Evolutionary conservation across 2,113 vertebrate species (phyloP), one percentile per base, ranked within the genome.

Genomic region (Labeo catla): DNA sequence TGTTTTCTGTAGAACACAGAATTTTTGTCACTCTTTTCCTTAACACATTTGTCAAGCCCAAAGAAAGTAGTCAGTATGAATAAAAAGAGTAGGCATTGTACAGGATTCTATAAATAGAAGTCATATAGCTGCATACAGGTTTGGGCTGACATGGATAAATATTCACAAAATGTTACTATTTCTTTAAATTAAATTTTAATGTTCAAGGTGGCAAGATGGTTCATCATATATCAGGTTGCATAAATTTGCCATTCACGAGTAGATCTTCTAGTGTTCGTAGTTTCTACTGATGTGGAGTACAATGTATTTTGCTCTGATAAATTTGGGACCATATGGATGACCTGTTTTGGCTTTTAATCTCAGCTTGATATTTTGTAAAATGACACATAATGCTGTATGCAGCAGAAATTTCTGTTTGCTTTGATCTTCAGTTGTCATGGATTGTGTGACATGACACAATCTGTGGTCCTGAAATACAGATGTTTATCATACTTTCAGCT

Each of bases 391-490:
- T 82, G 80, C 47, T 84, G 11, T 43, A 72, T 52, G 11, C 81
- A 23, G 34, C 63, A 82, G 63, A 23, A 8, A 47, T 50, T 21
- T 72, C 8, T 81, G 61, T n/a, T 61, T 52, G 36, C 76, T 84
- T 65, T 54, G 43, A 78, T 78, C 50, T 83, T 39, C 13, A 68
- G 34, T 57, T 39, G 45, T 59, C 8, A 65, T 76, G 57, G 73
- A 16, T 77, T 77, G 15, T 54, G 50, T 19, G 52, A 81, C 6
- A 19, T 34, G 49, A 81, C 61, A n/a, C 59, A 57, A 61, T 70
- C 5, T 85, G 47, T 78, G 73, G 8, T 23, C 49, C 61, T 63
- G 39, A 84, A 83, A 83, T 83, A 68, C 59, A 82, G 59, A 66
- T 45, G 47, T 84, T 83, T 74, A 34, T 77, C 52, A 15, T 81